Evolutionary conservation across 2,888 invertebrate genomes (phyloP), one percentile per base, ranked within the genome.

Genomic region (Coenonympha arcania): DNA sequence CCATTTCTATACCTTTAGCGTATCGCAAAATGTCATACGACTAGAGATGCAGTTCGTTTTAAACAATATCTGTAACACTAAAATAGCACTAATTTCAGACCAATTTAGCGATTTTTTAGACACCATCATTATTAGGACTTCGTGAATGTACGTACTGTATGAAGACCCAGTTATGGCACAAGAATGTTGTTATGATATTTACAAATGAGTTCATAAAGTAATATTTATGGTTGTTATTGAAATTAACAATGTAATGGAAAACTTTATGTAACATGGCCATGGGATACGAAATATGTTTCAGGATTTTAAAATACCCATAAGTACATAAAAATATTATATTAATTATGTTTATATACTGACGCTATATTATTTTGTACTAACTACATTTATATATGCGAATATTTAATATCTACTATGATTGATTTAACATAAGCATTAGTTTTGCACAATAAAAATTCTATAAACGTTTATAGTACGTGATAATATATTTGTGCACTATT

Each of bases 401-500:
- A 75, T 48, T 50, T 43, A 42, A 31, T 53, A 33, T 56, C 51
- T 64, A 66, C 16, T 8, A 16, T 33, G 9, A 16, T 33, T 11
- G 9, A 26, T 59, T 63, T 61, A 75, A 44, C 48, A 48, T 50
- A 52, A 52, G 47, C 54, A 28, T 50, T 52, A 49, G 34, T 53
- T 56, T 58, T 45, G 46, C 46, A 39, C 44, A 53, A 57, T 62
- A 57, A 52, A 58, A 63, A 61, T 49, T 49, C 49, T 52, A 54
- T 54, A 51, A 54, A 63, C 45, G 51, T 59, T 64, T 33, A 61
- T 55, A 24, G 8, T 41, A 46, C 72, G 71, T 73, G 71, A 76
- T 68, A 66, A 76, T 68, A 66, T 60, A 64, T 76, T 82, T 84
- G 83, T 82, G 83, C 83, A 81, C 68, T 61, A 71, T 78, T 79